A percentile compares a stretch with the other conserved stretches of the same genome.
These are phyloP conservation scores for Stenoptilia bipunctidactyla DNA, from an alignment of 2,888 invertebrate genomes.

Conservation along the genomic window DNA sequence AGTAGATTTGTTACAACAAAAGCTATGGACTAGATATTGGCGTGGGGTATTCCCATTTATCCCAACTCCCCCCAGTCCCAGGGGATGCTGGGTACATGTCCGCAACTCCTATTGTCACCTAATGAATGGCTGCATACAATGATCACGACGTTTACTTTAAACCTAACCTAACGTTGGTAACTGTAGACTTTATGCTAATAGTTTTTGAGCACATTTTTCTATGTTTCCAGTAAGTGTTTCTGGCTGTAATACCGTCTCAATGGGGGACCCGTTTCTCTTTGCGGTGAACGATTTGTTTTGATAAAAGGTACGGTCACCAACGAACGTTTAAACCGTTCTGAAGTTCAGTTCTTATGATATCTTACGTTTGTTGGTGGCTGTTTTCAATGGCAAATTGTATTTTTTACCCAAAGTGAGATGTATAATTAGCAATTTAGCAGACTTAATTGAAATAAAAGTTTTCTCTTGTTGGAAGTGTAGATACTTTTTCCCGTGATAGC, in stretches of 20 bases:
- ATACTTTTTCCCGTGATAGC: too few species aligned
- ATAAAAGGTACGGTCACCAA: slow-evolving; percentile 5
- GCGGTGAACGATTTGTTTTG: slow-evolving; percentile 10
- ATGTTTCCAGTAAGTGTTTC: neutral
- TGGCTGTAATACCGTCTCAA: slow-evolving; percentile 1
- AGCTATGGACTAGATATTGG: neutral
- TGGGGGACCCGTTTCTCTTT: slow-evolving; percentile 4
- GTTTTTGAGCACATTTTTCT: neutral
- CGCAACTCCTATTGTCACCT: slow-evolving; percentile 2
- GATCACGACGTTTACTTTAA: neutral
- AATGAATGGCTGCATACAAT: slow-evolving; percentile 1
- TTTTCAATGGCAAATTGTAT: neutral
- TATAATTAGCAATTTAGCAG: neutral
- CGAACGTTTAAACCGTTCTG: neutral
- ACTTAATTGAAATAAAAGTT: too few species aligned
- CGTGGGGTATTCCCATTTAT: neutral
- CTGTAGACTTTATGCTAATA: neutral
- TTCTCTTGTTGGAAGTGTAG: too few species aligned
- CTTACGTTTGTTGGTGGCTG: neutral
- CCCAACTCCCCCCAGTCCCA: neutral
- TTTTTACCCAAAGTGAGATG: neutral
- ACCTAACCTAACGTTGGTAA: neutral
- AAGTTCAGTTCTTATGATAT: neutral
- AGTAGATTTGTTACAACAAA: neutral
- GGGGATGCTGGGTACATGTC: slow-evolving; percentile 6